These are phyloP conservation scores for Trichogramma pretiosum DNA, from an alignment of 1,140 invertebrate species.

Conservation along the genomic window DNA sequence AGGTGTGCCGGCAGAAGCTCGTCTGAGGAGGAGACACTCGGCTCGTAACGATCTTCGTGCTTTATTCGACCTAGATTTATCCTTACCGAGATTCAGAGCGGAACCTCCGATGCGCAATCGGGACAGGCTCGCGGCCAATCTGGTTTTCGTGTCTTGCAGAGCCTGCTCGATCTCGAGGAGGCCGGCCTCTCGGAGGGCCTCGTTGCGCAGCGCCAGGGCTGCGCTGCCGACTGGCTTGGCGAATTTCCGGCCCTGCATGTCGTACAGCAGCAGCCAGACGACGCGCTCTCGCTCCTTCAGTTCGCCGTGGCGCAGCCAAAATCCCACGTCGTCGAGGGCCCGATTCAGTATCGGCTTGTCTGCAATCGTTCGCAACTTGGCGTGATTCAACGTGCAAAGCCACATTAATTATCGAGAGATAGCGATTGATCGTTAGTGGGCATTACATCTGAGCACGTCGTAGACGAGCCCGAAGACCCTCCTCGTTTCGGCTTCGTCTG, in stretches of 20 bases:
- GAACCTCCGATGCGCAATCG: conserved; percentile 59
- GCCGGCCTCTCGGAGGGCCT: conserved; percentile 40
- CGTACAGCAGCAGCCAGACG: conserved; percentile 55
- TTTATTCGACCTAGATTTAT: no score
- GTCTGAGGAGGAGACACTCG: no score
- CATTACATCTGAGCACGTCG: conserved; percentile 70
- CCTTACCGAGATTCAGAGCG: conserved; percentile 44
- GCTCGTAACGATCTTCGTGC: no score
- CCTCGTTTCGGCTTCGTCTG: conserved; percentile 68
- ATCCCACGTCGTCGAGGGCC: conserved; percentile 55
- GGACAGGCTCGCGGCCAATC: conserved; percentile 61
- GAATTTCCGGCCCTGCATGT: conserved; percentile 54
- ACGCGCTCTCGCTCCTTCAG: conserved; percentile 36
- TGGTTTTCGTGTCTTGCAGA: conserved; percentile 53
- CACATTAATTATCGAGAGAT: no score
- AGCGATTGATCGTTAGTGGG: conserved; percentile 25
- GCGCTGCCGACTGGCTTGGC: conserved; percentile 35
- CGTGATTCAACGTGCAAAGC: no score
- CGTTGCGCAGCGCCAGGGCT: conserved; percentile 29
- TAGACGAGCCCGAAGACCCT: conserved; percentile 67
- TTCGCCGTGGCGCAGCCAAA: conserved; percentile 50
- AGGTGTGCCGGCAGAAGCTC: conserved; percentile 60
- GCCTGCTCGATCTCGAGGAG: conserved; percentile 50
- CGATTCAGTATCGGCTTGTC: conserved; percentile 61
- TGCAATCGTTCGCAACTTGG: conserved; percentile 30